phyloP scores from a whole-genome alignment of 1,140 invertebrate genomes.

The Eueides isabella region DNA sequence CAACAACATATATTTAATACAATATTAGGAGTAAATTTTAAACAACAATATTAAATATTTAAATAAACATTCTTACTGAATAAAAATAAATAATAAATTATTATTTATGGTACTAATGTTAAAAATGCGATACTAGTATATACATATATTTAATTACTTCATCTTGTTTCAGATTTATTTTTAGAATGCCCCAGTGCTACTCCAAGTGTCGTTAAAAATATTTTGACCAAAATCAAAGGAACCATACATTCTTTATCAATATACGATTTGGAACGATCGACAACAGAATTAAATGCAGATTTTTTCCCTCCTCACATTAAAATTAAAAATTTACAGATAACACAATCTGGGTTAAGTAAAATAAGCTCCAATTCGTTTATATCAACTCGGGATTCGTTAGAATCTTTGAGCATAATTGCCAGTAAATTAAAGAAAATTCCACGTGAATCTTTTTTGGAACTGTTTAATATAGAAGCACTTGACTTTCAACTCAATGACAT shows the following conservation, averaged over 20 bases:
- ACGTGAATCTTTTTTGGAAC: conserved; percentile 88
- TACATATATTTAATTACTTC: too few species aligned
- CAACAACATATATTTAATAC: too few species aligned
- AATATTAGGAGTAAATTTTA: too few species aligned
- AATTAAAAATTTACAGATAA: conserved; percentile 91
- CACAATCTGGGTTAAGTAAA: conserved; percentile 89
- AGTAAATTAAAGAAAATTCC: conserved; percentile 91
- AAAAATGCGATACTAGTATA: too few species aligned
- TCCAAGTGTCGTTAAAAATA: conserved; percentile 83
- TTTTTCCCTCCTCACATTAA: conserved; percentile 86
- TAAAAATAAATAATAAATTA: too few species aligned
- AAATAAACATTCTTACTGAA: too few species aligned
- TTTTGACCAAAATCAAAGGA: conserved; percentile 84
- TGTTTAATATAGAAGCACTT: conserved; percentile 87
- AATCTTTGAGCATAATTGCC: conserved; percentile 90
- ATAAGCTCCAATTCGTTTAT: conserved; percentile 88
- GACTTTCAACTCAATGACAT: conserved; percentile 94
- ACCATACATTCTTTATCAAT: conserved; percentile 92
- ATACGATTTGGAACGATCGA: conserved; percentile 91
- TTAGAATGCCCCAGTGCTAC: conserved; percentile 93
- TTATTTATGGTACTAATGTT: too few species aligned
- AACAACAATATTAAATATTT: too few species aligned
- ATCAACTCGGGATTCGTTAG: conserved; percentile 87
- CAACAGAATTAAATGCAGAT: conserved; percentile 86
- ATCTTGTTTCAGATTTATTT: conserved; percentile 85